Evolutionary conservation across 2,113 vertebrate genomes (phyloP), one percentile per base, ranked within the genome.

Genomic region (Eulemur rufifrons): DNA sequence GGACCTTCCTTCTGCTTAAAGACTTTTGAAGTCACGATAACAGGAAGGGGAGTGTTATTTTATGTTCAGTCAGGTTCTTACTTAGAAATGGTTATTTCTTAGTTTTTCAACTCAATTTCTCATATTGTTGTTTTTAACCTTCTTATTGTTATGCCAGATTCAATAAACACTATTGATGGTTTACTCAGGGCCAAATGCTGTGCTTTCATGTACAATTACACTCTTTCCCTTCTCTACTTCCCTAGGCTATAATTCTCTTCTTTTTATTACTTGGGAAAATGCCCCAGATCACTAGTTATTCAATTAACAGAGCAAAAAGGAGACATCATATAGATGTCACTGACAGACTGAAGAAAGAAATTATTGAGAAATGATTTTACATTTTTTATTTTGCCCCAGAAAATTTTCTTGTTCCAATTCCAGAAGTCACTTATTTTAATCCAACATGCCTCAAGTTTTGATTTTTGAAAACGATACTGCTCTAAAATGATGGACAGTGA

Each of bases 231-330:
- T n/a, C 39, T 15, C 25, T 6, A 11, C 42, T 63, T 45, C 50
- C 29, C 52, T 39, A 88, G 8, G 42, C 47, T 78, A 15, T 37
- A 63, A 39, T 73, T 73, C 34, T 76, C 15, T 64, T 86, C 52
- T 81, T 87, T 95, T 96, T 87, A 52, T 95, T 95, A 69, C 86
- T 59, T 93, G 17, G 69, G 39, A 86, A 96, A 94, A 87, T 96
- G 66, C 63, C 12, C 52, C 52, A 56, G 84, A 82, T 96, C 32
- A 84, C 18, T 63, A 86, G 54, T 93, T 93, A 83, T 71, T 96
- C 45, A 86, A 61, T 80, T 92, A 94, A 61, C 1, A 69, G 81
- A 92, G 18, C 23, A 61, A 93, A 94, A 94, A 63, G 39, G 66
- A 82, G 82, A 95, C 5, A 50, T 82, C 52, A 27, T 32, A 87